Evolutionary conservation across 2,113 vertebrate species (phyloP).

Genomic region (Nestor notabilis): DNA sequence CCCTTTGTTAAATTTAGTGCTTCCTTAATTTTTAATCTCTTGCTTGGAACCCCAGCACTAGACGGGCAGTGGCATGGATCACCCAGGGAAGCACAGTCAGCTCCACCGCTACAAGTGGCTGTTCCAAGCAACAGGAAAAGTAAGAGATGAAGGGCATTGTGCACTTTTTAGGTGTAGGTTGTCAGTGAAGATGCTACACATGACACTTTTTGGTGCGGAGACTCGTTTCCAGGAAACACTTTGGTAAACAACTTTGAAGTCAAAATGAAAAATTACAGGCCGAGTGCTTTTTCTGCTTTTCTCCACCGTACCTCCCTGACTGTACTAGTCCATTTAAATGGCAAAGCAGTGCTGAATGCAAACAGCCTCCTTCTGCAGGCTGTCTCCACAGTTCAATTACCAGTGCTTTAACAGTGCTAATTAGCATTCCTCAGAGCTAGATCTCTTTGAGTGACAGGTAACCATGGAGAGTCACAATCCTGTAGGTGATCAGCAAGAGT

Average conservation of each 20-base stretch:
- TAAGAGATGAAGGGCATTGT: neutral
- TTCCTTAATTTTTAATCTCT: neutral
- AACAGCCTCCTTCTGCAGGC: constrained; percentile 44
- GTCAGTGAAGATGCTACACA: neutral
- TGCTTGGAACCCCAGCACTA: neutral
- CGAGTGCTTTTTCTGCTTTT: constrained; percentile 55
- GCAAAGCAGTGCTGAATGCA: constrained; percentile 55
- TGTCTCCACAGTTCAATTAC: constrained; percentile 71
- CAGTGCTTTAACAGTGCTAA: constrained; percentile 69
- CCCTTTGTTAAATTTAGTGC: neutral
- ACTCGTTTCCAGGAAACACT: constrained; percentile 38
- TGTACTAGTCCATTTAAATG: constrained; percentile 49
- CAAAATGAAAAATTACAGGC: constrained; percentile 58
- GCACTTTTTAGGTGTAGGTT: neutral
- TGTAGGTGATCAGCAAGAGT: constrained; percentile 72
- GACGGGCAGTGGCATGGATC: rapidly evolving
- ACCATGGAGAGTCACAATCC: constrained; percentile 80
- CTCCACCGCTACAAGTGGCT: neutral
- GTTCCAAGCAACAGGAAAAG: neutral
- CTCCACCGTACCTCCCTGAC: constrained; percentile 3
- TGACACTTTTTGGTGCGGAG: constrained; percentile 4
- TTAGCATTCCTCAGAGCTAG: constrained; percentile 78
- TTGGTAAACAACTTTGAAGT: constrained; percentile 59
- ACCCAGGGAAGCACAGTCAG: neutral
- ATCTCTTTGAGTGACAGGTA: constrained; percentile 79